Evolutionary conservation across 2,888 invertebrate species (phyloP).

Genomic region (Ceramica pisi): DNA sequence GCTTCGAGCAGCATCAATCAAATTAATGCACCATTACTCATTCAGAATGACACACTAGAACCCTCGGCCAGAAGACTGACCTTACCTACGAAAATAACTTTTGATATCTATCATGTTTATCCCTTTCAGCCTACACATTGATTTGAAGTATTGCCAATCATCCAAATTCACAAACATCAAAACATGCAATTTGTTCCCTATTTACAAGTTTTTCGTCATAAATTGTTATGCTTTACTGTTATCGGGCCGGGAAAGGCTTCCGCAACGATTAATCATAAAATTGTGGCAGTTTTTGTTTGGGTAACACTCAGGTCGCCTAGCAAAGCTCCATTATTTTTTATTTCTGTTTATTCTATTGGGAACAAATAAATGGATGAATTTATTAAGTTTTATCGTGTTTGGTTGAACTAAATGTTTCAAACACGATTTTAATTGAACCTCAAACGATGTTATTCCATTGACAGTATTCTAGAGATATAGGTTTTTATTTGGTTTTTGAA

Average conservation of each 20-base stretch:
- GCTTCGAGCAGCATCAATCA: conserved; percentile 39
- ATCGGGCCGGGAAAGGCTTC: conserved; percentile 67
- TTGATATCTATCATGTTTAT: conserved; percentile 44
- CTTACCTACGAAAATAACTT: conserved; percentile 26
- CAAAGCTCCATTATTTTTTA: conserved; percentile 38
- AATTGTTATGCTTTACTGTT: conserved; percentile 74
- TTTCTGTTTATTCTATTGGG: conserved; percentile 36
- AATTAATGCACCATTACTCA: conserved; percentile 36
- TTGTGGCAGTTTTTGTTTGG: conserved; percentile 65
- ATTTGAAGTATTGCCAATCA: conserved; percentile 66
- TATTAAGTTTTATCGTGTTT: conserved; percentile 19
- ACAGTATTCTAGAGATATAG: background rate
- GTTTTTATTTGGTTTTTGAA: background rate
- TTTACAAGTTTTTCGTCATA: conserved; percentile 66
- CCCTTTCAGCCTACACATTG: conserved; percentile 27
- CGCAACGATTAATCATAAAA: conserved; percentile 69
- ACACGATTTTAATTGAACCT: conserved; percentile 33
- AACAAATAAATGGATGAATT: conserved; percentile 30
- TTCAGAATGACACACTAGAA: conserved; percentile 7
- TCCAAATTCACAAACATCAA: conserved; percentile 64
- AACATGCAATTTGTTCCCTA: conserved; percentile 67
- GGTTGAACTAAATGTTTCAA: conserved; percentile 15
- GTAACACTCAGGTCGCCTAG: conserved; percentile 42
- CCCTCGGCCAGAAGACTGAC: conserved; percentile 16
- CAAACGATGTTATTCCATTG: conserved; percentile 7